These are phyloP conservation scores for Dromiciops gliroides DNA, from an alignment of 2,113 vertebrate species.

Conservation along the genomic window DNA sequence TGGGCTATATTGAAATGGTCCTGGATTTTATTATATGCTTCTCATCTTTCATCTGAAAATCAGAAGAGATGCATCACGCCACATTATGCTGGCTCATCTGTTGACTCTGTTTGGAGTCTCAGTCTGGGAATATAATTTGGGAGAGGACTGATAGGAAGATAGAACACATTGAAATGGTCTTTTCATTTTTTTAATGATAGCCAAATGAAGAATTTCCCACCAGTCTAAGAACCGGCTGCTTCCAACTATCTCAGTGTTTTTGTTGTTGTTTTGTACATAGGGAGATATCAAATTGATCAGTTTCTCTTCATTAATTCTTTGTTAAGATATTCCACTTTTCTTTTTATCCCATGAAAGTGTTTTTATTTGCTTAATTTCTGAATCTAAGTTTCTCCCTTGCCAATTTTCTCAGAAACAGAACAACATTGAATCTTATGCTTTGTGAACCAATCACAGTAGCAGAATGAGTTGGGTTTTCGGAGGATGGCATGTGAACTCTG, in stretches of 20 bases:
- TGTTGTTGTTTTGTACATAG: constrained; percentile 23
- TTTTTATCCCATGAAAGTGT: neutral
- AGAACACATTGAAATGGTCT: neutral
- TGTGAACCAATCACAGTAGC: neutral
- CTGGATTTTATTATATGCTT: constrained; percentile 38
- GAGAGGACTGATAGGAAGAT: constrained; percentile 23
- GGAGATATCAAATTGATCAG: constrained; percentile 38
- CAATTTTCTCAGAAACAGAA: neutral
- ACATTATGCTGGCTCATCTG: neutral
- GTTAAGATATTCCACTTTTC: neutral
- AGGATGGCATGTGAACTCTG: neutral
- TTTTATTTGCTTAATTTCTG: constrained; percentile 30
- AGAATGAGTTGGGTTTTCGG: neutral
- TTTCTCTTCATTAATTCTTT: constrained; percentile 13
- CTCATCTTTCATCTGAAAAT: constrained; percentile 57
- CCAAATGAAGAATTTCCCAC: constrained; percentile 12
- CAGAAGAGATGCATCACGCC: neutral
- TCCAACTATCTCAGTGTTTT: constrained; percentile 11
- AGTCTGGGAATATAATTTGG: constrained; percentile 16
- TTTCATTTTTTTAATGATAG: constrained; percentile 19
- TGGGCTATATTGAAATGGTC: constrained; percentile 31
- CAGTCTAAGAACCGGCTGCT: neutral
- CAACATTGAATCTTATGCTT: neutral
- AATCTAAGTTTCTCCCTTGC: constrained; percentile 3
- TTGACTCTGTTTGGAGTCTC: neutral